phyloP scores from a whole-genome alignment of 2,113 vertebrate genomes.

The Chionodraco myersi region DNA sequence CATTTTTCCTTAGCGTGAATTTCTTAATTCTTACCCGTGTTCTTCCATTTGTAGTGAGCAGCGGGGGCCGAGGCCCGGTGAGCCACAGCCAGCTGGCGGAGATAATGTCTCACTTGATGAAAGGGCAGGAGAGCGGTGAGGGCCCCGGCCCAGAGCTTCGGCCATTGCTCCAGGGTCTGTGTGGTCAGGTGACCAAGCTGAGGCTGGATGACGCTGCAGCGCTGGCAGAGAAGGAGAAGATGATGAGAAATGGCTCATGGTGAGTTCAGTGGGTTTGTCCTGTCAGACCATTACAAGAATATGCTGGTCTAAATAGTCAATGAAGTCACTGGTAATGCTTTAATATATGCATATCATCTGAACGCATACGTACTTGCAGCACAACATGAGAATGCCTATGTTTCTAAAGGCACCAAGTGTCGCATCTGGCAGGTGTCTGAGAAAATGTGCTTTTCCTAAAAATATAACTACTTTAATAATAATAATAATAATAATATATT shows the following conservation, averaged over 20 bases:
- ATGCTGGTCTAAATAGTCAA: not conserved
- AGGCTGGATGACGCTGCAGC: constrained; percentile 70
- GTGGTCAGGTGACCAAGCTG: constrained; percentile 82
- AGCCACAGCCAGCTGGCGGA: constrained; percentile 54
- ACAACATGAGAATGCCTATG: not conserved
- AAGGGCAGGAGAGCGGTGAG: constrained; percentile 7
- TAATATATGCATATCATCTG: too few species aligned
- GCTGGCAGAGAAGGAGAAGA: constrained; percentile 27
- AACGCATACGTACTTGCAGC: not conserved
- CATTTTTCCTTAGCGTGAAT: too few species aligned
- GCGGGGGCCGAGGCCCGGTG: not conserved
- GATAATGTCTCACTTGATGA: constrained; percentile 76
- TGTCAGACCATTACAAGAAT: not conserved
- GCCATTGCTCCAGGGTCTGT: constrained; percentile 81
- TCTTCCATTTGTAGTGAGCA: not conserved
- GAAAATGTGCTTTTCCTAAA: not conserved
- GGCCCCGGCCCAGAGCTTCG: constrained; percentile 66
- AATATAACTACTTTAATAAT: too few species aligned
- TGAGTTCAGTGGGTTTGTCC: not conserved
- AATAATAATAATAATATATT: too few species aligned
- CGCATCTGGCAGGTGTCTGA: not conserved
- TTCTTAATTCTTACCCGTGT: not conserved
- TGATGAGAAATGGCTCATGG: constrained; percentile 43
- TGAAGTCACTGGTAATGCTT: too few species aligned
- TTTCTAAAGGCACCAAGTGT: not conserved